Evolutionary conservation across 2,888 invertebrate genomes (phyloP).

Genomic region (Dicranocentrus wangi): DNA sequence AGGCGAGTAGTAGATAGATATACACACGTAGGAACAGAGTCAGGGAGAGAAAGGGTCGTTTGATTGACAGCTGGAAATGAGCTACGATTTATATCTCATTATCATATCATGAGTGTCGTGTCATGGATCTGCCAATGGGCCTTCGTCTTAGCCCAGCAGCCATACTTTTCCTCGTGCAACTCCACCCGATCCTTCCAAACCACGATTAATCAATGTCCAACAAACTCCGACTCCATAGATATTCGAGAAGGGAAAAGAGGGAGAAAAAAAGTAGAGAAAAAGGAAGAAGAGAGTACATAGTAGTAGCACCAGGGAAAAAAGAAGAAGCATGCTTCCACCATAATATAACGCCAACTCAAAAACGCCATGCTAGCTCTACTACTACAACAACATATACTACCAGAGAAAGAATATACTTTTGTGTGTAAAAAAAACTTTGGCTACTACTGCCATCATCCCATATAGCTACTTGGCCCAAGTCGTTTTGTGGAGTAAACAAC

Average conservation of each 20-base stretch:
- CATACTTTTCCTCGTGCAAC: slow-evolving; percentile 72
- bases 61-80: slow-evolving; percentile 73
- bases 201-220: slow-evolving; percentile 72
- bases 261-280: slow-evolving; percentile 28
- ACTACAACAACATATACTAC: slow-evolving; percentile 25
- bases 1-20: no score
- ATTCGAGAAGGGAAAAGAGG: slow-evolving; percentile 22
- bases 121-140: slow-evolving; percentile 72
- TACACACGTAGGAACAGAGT: no score
- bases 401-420: no score
- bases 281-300: slow-evolving; percentile 23
- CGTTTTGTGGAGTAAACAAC: slow-evolving; percentile 28
- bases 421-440: slow-evolving; percentile 16
- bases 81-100: slow-evolving; percentile 73
- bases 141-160: slow-evolving; percentile 70
- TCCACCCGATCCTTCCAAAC: slow-evolving; percentile 73
- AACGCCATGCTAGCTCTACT: slow-evolving; percentile 6
- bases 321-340: slow-evolving; percentile 33
- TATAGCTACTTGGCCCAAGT: neutral
- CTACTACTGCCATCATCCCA: neutral
- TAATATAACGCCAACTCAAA: no score
- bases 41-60: slow-evolving; percentile 61
- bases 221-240: slow-evolving; percentile 70
- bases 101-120: slow-evolving; percentile 73
- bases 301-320: slow-evolving; percentile 6